Base-by-base conservation (phyloP, 1,140 invertebrate genomes). In the Contarinia nasturtii region DNA sequence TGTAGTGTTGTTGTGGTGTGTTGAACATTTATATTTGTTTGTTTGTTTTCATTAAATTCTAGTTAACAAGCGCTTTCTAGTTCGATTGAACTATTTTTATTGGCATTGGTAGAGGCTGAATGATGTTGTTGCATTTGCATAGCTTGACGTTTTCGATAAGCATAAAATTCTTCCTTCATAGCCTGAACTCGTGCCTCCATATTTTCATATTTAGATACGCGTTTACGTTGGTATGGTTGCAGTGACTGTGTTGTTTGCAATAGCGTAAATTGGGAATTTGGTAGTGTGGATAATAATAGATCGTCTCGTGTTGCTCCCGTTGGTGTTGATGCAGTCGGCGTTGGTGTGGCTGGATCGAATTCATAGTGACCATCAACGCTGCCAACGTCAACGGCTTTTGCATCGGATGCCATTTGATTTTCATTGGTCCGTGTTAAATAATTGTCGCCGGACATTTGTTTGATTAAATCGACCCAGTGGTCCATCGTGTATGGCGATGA, bases 321-420 rank as follows among this genome's bases (percentile, higher is more conserved):
- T 2, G 75, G 73, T 36, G 77, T 75, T 2, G 71, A 68, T 33
- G 71, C 73, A 2, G 78, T 77, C 0, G 73, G 70, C 17, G 41
- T 43, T 0, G 78, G 78, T 15, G 77, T 79, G 2, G 84, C 80
- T 10, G 83, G 80, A 18, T 82, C 81, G 68, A 92, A 94, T 66
- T 94, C 90, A 66, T 94, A 95, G 63, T 94, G 90, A 42, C 87
- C 88, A 64, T 94, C 91, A 37, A 91, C 89, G 55, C 86, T 91
- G 49, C 80, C 78, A 46, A 82, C 77, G 64, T 91, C 86, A 11
- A 80, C 65, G 7, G 73, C 66, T 50, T 70, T 73, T 22, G 61
- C 53, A 36, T 27, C 27, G 4, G 10, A 5, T 27, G 27, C 27
- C 3, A 3, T 3, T 47, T 53, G 17, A 7, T 5, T 14, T 17